Conservation (phyloP, 2,888 invertebrate species). For the Eupithecia subfuscata region DNA sequence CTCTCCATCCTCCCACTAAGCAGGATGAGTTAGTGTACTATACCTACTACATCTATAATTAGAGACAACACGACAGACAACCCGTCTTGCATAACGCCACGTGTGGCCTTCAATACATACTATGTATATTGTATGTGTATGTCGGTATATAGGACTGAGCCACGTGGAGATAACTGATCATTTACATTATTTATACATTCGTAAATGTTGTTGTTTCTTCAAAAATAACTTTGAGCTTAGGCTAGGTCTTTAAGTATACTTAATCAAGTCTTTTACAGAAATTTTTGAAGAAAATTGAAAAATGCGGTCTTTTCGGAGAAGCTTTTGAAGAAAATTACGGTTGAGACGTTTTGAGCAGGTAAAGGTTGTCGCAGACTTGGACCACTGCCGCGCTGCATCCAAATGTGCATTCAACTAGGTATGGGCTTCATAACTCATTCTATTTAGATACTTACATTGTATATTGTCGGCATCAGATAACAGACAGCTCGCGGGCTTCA, state of each 20-base stretch:
- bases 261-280: no score
- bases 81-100: constrained; percentile 4
- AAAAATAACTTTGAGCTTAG: no score
- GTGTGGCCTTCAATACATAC: background rate
- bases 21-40: background rate
- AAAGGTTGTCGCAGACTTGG: background rate
- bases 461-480: no score
- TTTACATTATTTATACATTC: background rate
- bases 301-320: background rate
- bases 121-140: background rate
- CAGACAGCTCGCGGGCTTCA: no score
- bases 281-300: no score
- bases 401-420: background rate
- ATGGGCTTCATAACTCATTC: background rate
- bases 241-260: no score
- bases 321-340: background rate
- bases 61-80: background rate
- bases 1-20: background rate
- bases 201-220: background rate
- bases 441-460: no score
- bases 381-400: background rate
- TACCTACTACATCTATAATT: background rate
- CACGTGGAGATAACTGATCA: constrained; percentile 8
- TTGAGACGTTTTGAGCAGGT: background rate
- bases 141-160: background rate